Evolutionary conservation across 2,797 vertebrate genomes (phyloP), one percentile per base, ranked within the genome.

Genomic region (Enteromius radiatus): DNA sequence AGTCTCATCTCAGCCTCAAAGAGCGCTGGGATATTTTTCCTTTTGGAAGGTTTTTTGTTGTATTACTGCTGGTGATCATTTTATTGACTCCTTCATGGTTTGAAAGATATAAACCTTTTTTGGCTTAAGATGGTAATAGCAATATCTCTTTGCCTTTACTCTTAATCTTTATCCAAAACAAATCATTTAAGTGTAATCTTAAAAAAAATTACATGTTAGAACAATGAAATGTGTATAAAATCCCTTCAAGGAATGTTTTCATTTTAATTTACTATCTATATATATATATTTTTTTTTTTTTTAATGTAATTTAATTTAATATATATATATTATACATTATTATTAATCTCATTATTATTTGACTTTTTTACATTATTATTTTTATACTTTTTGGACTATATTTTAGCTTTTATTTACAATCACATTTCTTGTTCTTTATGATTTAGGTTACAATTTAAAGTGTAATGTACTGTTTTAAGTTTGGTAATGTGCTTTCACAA

Each of bases 1-100:
- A 86, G 63, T 59, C 74, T 14, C 19, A 21, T 76, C 73, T 14
- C 15, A 23, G 54, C 38, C 17, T 52, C 36, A 41, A 45, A 26
- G 49, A 59, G 59, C 19, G 28, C 77, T 52, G 41, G 47, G 11
- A 59, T 23, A 1, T 11, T 43, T n/a, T 31, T 36, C 17, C 38
- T 45, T 54, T 19, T 5, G 8, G 61, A 63, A 19, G 64, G n/a
- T 17, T 28, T 59, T 81, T 36, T 36, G 26, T 23, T 19, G 21
- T 47, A 43, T 49, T 63, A 21, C 41, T 74, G 65, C 71, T 64
- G 54, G 11, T 79, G 33, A 41, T 43, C 36, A 43, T 41, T 41
- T 43, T 4, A 26, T 45, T 17, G 15, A 4, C 26, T 63, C 26
- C 26, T 63, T 61, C 26, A 28, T 28, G 12, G 5, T 15, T 3